These are phyloP conservation scores for Prenolepis imparis DNA, from an alignment of 2,888 invertebrate species.

Conservation along the genomic window DNA sequence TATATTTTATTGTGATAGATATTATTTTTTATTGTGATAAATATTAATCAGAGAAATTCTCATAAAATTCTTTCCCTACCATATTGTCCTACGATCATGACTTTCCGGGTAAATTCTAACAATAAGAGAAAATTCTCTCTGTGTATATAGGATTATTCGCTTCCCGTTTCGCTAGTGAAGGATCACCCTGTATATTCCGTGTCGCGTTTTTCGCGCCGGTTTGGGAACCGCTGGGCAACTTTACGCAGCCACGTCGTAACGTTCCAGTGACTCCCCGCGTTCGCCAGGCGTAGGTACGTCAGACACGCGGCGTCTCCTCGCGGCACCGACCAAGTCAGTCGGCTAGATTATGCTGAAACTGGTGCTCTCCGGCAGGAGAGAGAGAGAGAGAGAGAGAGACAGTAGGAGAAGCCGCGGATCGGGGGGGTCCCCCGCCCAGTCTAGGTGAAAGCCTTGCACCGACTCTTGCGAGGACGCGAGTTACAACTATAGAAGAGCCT, in stretches of 20 bases:
- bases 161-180: neutral
- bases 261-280: slow-evolving; percentile 53
- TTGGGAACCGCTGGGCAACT: slow-evolving; percentile 60
- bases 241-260: slow-evolving; percentile 60
- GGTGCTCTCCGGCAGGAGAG: slow-evolving; percentile 65
- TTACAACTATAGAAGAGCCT: slow-evolving; percentile 68
- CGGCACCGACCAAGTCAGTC: slow-evolving; percentile 66
- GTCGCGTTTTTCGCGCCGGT: slow-evolving; percentile 23
- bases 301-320: slow-evolving; percentile 66
- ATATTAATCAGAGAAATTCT: too few species aligned
- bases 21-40: too few species aligned
- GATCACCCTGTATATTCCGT: slow-evolving; percentile 21
- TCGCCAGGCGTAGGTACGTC: slow-evolving; percentile 58
- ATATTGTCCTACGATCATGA: too few species aligned
- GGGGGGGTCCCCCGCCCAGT: slow-evolving; percentile 58
- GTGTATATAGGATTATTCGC: neutral
- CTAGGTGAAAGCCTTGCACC: slow-evolving; percentile 78
- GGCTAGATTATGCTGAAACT: slow-evolving; percentile 77
- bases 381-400: slow-evolving; percentile 42
- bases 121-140: too few species aligned
- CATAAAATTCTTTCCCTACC: too few species aligned
- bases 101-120: too few species aligned
- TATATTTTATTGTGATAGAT: too few species aligned
- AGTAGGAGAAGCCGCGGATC: slow-evolving; percentile 54
- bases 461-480: slow-evolving; percentile 69